phyloP scores from a whole-genome alignment of 1,140 invertebrate species.

The Schmidtea mediterranea region DNA sequence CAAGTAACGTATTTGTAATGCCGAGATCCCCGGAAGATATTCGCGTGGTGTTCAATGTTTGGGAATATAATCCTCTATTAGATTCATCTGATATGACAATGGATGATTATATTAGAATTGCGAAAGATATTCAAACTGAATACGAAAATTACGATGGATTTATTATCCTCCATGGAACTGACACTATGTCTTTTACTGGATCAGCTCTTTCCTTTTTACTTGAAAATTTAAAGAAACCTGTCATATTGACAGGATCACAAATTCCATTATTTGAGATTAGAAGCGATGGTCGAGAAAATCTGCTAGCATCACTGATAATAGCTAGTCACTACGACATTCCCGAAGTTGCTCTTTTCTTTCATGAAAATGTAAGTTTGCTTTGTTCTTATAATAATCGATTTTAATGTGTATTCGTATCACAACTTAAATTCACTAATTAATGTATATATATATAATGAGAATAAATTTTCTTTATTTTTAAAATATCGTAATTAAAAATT shows the following conservation, averaged over 20 bases:
- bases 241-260: slow-evolving; percentile 71
- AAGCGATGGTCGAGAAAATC: slow-evolving; percentile 66
- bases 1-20: not conserved
- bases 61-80: slow-evolving; percentile 59
- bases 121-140: slow-evolving; percentile 48
- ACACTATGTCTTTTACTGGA: slow-evolving; percentile 78
- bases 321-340: slow-evolving; percentile 64
- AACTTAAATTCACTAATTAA: too few species aligned
- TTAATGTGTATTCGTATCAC: too few species aligned
- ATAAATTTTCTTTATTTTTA: too few species aligned
- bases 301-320: slow-evolving; percentile 58
- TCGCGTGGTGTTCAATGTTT: slow-evolving; percentile 46
- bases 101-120: slow-evolving; percentile 62
- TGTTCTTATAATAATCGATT: too few species aligned
- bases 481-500: too few species aligned
- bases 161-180: slow-evolving; percentile 78
- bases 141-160: slow-evolving; percentile 69
- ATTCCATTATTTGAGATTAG: slow-evolving; percentile 62
- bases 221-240: slow-evolving; percentile 68
- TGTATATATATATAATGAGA: too few species aligned
- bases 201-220: slow-evolving; percentile 82
- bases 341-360: slow-evolving; percentile 37
- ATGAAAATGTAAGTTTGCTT: slow-evolving; percentile 5
- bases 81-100: slow-evolving; percentile 79
- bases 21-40: slow-evolving; percentile 25